Conservation (phyloP, 53 echinoderm and acorn worm species). For the Pentamera pediparva region DNA sequence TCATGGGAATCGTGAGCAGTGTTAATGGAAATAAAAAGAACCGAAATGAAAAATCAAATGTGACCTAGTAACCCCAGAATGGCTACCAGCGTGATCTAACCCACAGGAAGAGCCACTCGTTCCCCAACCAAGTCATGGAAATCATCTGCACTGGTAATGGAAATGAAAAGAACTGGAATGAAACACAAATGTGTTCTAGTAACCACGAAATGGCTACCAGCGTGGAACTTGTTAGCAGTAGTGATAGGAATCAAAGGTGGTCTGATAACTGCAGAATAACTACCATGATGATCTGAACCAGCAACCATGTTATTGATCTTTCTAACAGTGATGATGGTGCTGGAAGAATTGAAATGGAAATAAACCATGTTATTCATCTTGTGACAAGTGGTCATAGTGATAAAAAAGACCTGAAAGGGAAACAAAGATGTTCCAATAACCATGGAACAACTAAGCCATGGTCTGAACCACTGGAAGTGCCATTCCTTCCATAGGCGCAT, state of each 20-base stretch:
- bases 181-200: not conserved
- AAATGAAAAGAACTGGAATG: not conserved
- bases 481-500: too few relatives aligned
- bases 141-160: constrained; percentile 7
- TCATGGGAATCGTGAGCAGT: not conserved
- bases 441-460: too few relatives aligned
- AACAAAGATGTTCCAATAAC: not conserved
- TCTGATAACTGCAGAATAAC: not conserved
- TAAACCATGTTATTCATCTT: too few relatives aligned
- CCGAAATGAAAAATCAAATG: not conserved
- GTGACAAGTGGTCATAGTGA: too few relatives aligned
- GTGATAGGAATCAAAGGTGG: too few relatives aligned
- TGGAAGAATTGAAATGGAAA: not conserved
- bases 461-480: too few relatives aligned
- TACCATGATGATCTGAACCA: not conserved
- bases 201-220: not conserved
- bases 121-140: not conserved
- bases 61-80: too few relatives aligned
- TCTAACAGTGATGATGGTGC: not conserved
- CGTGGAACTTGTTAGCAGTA: not conserved
- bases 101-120: not conserved
- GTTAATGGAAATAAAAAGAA: not conserved
- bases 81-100: not conserved
- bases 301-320: not conserved
- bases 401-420: not conserved